Evolutionary conservation across 2,113 vertebrate genomes (phyloP), one percentile per base, ranked within the genome.

Genomic region (Xiphophorus hellerii): DNA sequence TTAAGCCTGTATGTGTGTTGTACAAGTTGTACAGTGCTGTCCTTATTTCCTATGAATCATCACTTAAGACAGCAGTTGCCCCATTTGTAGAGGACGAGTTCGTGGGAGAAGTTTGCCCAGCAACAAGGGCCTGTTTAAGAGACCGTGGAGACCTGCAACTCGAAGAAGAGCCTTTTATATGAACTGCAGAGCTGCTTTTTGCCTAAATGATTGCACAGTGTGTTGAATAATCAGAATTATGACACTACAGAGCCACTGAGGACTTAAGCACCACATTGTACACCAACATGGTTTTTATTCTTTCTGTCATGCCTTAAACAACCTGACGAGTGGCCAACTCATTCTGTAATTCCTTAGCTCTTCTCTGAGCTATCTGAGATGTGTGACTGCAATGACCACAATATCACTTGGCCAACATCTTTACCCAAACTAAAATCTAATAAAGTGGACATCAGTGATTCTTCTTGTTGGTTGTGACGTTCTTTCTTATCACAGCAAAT

Each of bases 241-340:
- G 70, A 90, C 87, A 84, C 82, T 69, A 86, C 31, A 30, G 77
- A 82, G 80, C 89, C 87, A 85, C 67, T 14, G 76, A 82, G 76
- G 77, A 89, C 83, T 88, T 62, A 31, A 60, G 71, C 67, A 82
- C 80, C 65, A 63, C 75, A 66, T 82, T 81, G 71, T 83, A 87
- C 81, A 71, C 74, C 71, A 84, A 61, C 79, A 78, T 84, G 63
- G 75, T 78, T 75, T 58, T 88, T 84, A 77, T 86, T 92, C 63
- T 83, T 88, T 84, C 72, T 90, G 78, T 87, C 82, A 91, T 88
- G 89, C 88, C 90, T 93, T 92, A 90, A 91, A 82, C 28, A 65
- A 90, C 76, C 76, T 15, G 66, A 80, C 62, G 71, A 86, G 82
- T 68, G 83, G 62, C 66, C 62, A 35, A 20, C 25, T 76, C 44